Conservation (phyloP, 1,140 invertebrate genomes). For the Parasteatoda tepidariorum region DNA sequence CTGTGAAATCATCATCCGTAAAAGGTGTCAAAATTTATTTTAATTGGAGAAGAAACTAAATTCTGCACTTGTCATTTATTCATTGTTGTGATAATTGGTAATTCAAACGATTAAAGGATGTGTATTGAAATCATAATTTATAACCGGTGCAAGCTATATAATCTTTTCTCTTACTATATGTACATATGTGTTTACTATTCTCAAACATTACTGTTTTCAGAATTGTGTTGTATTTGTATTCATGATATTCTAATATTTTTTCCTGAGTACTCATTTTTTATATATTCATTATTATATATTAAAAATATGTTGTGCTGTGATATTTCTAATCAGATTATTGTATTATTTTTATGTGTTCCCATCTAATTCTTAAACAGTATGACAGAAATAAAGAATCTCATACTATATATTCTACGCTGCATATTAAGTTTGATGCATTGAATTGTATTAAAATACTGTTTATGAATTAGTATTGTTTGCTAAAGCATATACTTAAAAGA, state of each 20-base stretch:
- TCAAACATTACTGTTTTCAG: background rate
- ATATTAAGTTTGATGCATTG: no score
- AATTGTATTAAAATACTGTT: background rate
- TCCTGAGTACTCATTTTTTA: background rate
- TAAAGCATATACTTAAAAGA: no score
- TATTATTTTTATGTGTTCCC: slow-evolving; percentile 30
- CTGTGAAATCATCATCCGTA: slow-evolving; percentile 58
- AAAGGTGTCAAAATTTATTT: background rate
- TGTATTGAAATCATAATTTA: background rate
- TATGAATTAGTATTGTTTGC: background rate
- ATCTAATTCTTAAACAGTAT: background rate
- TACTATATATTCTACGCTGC: no score
- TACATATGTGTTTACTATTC: background rate
- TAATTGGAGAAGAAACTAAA: slow-evolving; percentile 2
- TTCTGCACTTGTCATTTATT: background rate
- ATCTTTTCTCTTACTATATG: slow-evolving; percentile 15
- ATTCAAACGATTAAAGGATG: background rate
- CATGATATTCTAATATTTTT: background rate
- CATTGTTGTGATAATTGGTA: slow-evolving; percentile 24
- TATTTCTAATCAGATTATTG: slow-evolving; percentile 47
- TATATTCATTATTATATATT: slow-evolving; percentile 5
- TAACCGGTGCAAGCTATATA: slow-evolving; percentile 9
- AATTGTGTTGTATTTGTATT: background rate
- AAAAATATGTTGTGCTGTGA: slow-evolving; percentile 45
- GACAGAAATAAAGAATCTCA: background rate